phyloP scores from a whole-genome alignment of 2,888 invertebrate genomes.

The Eupithecia exiguata region DNA sequence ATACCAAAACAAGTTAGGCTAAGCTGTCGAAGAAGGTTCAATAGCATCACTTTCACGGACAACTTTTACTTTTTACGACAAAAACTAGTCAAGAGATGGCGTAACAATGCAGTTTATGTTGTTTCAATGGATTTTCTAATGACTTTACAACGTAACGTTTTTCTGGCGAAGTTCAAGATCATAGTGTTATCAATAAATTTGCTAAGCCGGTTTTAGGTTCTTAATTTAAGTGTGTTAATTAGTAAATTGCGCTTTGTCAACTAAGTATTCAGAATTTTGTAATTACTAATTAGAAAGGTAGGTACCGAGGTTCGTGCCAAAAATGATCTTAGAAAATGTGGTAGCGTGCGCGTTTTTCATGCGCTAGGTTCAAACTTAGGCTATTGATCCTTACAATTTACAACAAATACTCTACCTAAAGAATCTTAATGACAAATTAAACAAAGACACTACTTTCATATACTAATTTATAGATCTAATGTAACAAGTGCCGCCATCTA shows the following conservation, averaged over 20 bases:
- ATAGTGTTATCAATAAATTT: neutral
- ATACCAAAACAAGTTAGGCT: conserved; percentile 26
- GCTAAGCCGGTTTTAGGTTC: neutral
- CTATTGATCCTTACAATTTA: neutral
- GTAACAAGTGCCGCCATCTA: conserved; percentile 50
- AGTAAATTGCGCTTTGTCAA: neutral
- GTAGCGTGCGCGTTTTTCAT: neutral
- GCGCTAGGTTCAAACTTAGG: neutral
- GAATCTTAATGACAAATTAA: too few species aligned
- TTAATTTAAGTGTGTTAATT: too few species aligned
- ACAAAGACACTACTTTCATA: too few species aligned
- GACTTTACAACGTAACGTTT: neutral
- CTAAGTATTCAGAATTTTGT: neutral
- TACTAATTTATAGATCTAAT: too few species aligned
- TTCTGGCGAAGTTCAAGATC: conserved; percentile 10
- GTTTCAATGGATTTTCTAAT: conserved; percentile 9
- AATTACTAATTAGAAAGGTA: neutral
- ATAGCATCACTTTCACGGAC: conserved; percentile 34
- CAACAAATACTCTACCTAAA: neutral
- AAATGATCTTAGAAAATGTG: too few species aligned
- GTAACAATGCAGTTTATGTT: conserved; percentile 23
- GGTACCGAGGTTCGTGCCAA: too few species aligned
- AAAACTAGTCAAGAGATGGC: conserved; percentile 26
- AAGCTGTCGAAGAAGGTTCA: conserved; percentile 28
- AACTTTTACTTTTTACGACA: conserved; percentile 35